Conservation (phyloP, 2,113 vertebrate genomes). For the Neogale vison region DNA sequence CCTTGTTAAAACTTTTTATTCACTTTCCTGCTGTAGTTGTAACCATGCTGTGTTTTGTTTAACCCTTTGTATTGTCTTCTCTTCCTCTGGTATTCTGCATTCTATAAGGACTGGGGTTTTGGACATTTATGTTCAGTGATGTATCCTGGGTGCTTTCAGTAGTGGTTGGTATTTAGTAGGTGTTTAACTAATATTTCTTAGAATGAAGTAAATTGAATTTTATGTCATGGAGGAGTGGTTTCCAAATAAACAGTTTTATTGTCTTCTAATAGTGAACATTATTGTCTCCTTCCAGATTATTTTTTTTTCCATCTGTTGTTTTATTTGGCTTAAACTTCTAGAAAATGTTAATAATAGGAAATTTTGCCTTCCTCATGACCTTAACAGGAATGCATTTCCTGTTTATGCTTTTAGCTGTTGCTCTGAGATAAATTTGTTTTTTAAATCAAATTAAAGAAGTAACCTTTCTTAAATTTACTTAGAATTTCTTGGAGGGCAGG, state of each 20-base stretch:
- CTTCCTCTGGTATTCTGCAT: neutral
- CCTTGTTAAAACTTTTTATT: neutral
- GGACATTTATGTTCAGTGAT: neutral
- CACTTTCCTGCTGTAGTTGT: neutral
- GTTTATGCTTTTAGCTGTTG: slow-evolving; percentile 42
- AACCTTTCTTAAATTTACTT: slow-evolving; percentile 34
- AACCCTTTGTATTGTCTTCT: neutral
- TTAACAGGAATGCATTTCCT: slow-evolving; percentile 16
- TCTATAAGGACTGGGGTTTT: neutral
- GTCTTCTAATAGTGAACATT: neutral
- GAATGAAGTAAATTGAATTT: slow-evolving; percentile 37
- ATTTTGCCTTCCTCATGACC: neutral
- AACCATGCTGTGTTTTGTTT: neutral
- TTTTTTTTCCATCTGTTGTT: neutral
- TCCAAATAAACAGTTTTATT: neutral
- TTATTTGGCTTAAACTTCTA: neutral
- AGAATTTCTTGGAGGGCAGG: neutral
- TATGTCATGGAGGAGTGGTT: neutral
- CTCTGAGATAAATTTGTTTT: slow-evolving; percentile 37
- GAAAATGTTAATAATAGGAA: neutral
- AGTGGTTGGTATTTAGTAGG: neutral
- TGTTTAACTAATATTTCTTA: neutral
- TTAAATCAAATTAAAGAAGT: slow-evolving; percentile 9
- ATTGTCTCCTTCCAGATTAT: neutral
- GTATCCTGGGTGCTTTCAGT: neutral